Evolutionary conservation across 2,113 vertebrate genomes (phyloP).

Genomic region (Typhlomys cinereus): DNA sequence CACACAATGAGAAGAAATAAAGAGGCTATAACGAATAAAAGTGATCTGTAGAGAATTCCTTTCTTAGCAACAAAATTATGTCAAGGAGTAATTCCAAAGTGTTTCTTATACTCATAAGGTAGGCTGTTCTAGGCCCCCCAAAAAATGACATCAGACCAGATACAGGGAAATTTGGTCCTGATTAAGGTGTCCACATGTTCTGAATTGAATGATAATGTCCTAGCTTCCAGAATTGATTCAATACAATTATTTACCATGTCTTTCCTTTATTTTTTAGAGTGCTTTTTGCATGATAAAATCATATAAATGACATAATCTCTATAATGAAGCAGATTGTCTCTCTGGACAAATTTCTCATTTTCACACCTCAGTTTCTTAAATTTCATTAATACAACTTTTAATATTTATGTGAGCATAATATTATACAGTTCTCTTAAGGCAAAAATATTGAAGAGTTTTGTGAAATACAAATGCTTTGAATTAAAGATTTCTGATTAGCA

Average conservation of each 20-base stretch:
- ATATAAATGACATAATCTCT: not conserved
- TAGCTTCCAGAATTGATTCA: not conserved
- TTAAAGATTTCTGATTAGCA: slow-evolving; percentile 7
- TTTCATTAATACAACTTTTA: not conserved
- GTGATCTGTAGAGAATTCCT: not conserved
- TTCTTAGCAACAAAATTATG: not conserved
- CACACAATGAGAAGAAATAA: no score
- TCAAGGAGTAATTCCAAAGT: not conserved
- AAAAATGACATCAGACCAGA: not conserved
- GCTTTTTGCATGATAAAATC: not conserved
- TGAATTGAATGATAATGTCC: not conserved
- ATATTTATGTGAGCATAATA: not conserved
- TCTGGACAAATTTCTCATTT: not conserved
- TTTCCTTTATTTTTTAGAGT: slow-evolving; percentile 24
- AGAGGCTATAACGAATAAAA: no score
- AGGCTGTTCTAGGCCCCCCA: not conserved
- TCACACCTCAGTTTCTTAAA: not conserved
- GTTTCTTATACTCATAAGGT: not conserved
- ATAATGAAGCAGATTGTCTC: not conserved
- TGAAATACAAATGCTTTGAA: not conserved
- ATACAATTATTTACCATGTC: not conserved
- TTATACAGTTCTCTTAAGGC: not conserved
- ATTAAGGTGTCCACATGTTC: not conserved
- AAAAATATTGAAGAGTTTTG: not conserved
- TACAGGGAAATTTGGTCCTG: not conserved